Evolutionary conservation across 2,888 invertebrate species (phyloP).

Genomic region (Pyrochroa serraticornis): DNA sequence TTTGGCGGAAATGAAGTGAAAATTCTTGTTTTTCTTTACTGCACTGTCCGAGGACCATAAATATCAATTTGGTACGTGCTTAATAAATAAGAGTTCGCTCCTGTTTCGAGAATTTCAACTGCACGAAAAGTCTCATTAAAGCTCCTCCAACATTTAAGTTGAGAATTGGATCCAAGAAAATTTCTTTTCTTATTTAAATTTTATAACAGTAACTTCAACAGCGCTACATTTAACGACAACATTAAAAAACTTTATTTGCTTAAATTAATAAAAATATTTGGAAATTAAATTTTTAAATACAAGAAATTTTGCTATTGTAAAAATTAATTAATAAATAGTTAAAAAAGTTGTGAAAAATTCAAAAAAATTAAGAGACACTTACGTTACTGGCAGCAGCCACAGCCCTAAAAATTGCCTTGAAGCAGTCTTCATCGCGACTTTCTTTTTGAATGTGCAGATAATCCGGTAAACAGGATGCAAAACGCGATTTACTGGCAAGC

Average conservation of each 20-base stretch:
- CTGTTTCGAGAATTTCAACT: not conserved
- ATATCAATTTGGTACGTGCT: slow-evolving; percentile 22
- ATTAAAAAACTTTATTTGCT: too few species aligned
- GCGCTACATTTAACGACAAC: too few species aligned
- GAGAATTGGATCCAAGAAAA: not conserved
- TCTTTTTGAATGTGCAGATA: too few species aligned
- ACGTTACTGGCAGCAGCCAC: slow-evolving; percentile 1
- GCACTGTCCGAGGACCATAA: slow-evolving; percentile 24
- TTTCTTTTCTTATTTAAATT: not conserved
- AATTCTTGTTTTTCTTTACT: slow-evolving; percentile 23
- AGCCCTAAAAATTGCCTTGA: not conserved
- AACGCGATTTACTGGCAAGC: slow-evolving; percentile 16
- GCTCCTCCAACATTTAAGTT: not conserved
- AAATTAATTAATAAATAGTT: too few species aligned
- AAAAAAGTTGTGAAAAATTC: not conserved
- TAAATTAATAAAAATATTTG: too few species aligned
- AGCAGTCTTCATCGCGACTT: slow-evolving; percentile 1
- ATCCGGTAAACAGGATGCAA: not conserved
- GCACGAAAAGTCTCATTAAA: not conserved
- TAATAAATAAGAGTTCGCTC: slow-evolving; percentile 3
- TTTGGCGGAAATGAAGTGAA: slow-evolving; percentile 20
- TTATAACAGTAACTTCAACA: not conserved
- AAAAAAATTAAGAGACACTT: not conserved
- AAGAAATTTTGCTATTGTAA: too few species aligned
- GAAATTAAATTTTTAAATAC: too few species aligned